Evolutionary conservation across 2,888 invertebrate species (phyloP), one percentile per base, ranked within the genome.

Genomic region (Busseola fusca): DNA sequence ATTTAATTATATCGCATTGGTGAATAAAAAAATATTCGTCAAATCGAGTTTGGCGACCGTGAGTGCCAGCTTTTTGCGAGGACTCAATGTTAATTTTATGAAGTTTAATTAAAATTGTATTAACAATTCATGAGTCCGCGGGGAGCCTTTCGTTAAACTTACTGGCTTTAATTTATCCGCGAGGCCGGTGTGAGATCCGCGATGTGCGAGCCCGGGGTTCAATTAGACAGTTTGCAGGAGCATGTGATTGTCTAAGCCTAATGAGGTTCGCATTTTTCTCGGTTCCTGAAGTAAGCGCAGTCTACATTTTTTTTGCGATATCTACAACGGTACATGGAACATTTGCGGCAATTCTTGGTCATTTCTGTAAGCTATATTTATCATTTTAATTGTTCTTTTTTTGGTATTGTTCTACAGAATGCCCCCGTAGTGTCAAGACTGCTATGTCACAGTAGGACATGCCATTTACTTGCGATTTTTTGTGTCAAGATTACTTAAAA

Each of bases 41-140:
- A 84, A 81, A 80, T 81, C 80, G 76, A 79, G 76, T 83, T 74
- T 78, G 73, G 76, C 72, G 78, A 68, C 74, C 74, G 76, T 74
- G 79, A 78, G 76, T 84, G 74, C 60, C 63, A 65, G 68, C 72
- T 84, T 84, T 84, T 84, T 82, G 72, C 76, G 10, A 54, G 57
- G 67, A 69, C 60, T 72, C 82, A 81, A 89, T 87, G 88, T 87
- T 89, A 88, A 90, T 89, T 89, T 88, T 86, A 86, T 87, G 86
- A 85, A 86, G 87, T 87, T 88, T 91, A 91, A 92, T 92, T 91
- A 91, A 90, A 89, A 88, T 86, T 82, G 82, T 86, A 90, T 92
- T 90, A 89, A 88, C 89, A 91, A 91, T 91, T 91, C 91, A 92
- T 92, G 91, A 91, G 87, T 37, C 91, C 50, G 45, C 89, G 85